Evolutionary conservation across 2,797 vertebrate species (phyloP).

Genomic region (Atherinosoma microstoma): DNA sequence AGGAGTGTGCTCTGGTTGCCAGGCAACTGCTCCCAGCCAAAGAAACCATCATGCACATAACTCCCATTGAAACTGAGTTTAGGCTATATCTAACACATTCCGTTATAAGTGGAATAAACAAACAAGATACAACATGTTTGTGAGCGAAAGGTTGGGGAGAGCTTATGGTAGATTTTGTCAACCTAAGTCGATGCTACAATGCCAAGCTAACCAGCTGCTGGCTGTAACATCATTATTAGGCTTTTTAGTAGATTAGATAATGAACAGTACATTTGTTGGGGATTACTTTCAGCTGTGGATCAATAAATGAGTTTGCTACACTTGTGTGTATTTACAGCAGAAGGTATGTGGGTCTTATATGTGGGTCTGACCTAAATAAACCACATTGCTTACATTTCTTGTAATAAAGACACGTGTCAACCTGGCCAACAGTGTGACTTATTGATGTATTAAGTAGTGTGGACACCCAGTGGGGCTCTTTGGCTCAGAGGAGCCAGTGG

Average conservation of each 20-base stretch:
- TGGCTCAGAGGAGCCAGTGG: constrained; percentile 8
- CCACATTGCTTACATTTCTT: not conserved
- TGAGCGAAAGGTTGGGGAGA: accelerated
- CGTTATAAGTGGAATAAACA: constrained; percentile 11
- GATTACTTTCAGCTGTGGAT: not conserved
- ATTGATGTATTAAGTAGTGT: not conserved
- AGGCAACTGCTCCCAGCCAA: constrained; percentile 19
- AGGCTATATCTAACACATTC: constrained; percentile 1
- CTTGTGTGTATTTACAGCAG: not conserved
- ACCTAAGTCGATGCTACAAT: not conserved
- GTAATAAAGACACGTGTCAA: constrained; percentile 1
- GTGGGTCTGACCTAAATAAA: constrained; percentile 8
- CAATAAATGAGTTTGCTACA: not conserved
- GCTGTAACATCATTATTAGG: not conserved
- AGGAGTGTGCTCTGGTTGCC: constrained; percentile 19
- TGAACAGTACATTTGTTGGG: not conserved
- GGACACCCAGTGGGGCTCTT: not conserved
- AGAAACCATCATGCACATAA: constrained; percentile 12
- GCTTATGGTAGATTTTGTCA: not conserved
- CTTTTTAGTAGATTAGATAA: not conserved
- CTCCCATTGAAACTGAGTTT: constrained; percentile 5
- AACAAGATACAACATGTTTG: constrained; percentile 3
- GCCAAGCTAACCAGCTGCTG: not conserved
- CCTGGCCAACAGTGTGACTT: not conserved
- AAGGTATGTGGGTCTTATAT: not conserved